Evolutionary conservation across 2,113 vertebrate species (phyloP).

Genomic region (Cercocebus atys): DNA sequence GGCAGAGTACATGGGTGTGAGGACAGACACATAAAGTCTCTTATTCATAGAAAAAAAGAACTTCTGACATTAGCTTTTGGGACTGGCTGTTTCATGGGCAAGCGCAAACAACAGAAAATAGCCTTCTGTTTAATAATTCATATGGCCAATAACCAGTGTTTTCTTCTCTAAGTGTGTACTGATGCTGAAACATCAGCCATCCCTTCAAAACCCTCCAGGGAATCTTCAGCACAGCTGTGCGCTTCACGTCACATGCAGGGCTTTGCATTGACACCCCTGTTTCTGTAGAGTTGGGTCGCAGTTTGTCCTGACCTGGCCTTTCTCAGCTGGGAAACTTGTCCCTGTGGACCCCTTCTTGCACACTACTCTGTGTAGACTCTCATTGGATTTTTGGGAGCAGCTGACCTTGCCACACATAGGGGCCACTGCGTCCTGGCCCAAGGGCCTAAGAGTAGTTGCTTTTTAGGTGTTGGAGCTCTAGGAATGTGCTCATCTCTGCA

Average conservation of each 20-base stretch:
- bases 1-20: not conserved
- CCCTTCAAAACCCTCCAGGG: not conserved
- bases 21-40: not conserved
- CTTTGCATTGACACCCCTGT: not conserved
- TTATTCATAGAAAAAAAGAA: not conserved
- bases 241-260: rapidly evolving
- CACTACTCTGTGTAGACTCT: not conserved
- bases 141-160: not conserved
- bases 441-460: not conserved
- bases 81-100: not conserved
- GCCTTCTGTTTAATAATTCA: not conserved
- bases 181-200: not conserved
- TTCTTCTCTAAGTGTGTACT: not conserved
- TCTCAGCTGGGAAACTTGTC: not conserved
- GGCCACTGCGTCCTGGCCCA: not conserved
- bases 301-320: not conserved
- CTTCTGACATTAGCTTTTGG: not conserved
- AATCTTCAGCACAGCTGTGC: rapidly evolving
- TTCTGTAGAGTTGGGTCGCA: not conserved
- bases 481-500: not conserved
- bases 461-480: not conserved
- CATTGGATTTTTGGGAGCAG: not conserved
- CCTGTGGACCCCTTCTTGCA: rapidly evolving
- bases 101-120: not conserved
- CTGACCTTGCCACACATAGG: not conserved